Conservation (phyloP, 2,888 invertebrate genomes). For the Acrobasis suavella region DNA sequence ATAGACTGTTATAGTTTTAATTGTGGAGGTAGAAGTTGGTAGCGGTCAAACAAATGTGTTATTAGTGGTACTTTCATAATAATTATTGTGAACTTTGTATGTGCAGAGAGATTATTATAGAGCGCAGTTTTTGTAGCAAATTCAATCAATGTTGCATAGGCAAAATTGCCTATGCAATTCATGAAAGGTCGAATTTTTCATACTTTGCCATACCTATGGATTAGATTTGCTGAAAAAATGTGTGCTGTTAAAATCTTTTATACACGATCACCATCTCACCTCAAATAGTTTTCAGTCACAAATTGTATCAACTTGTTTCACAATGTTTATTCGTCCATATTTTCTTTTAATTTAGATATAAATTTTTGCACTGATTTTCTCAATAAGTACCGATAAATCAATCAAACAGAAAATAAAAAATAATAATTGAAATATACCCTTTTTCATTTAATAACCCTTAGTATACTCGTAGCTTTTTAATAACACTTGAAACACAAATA, state of each 20-base stretch:
- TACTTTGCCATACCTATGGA: no score
- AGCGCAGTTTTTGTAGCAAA: no score
- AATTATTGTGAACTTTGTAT: conserved; percentile 14
- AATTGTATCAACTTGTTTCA: conserved; percentile 57
- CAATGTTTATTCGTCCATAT: conserved; percentile 51
- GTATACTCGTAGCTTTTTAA: no score
- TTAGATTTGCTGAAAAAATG: no score
- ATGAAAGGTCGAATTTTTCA: no score
- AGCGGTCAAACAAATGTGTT: conserved; percentile 55
- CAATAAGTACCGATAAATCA: conserved; percentile 60
- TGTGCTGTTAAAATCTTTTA: no score
- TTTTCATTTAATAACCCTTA: conserved; percentile 34
- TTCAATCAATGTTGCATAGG: no score
- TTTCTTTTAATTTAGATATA: conserved; percentile 61
- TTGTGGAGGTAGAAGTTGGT: conserved; percentile 63
- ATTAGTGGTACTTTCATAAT: conserved; percentile 39
- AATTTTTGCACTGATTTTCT: conserved; percentile 71
- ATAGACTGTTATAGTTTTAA: conserved; percentile 83
- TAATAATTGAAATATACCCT: conserved; percentile 39
- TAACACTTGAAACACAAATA: no score
- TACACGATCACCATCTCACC: conserved; percentile 31
- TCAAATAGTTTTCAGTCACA: conserved; percentile 51
- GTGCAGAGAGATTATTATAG: neutral
- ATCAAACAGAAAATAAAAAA: conserved; percentile 65
- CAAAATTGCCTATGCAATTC: no score